Evolutionary conservation across 1,140 invertebrate species (phyloP).

Genomic region (Apolygus lucorum): DNA sequence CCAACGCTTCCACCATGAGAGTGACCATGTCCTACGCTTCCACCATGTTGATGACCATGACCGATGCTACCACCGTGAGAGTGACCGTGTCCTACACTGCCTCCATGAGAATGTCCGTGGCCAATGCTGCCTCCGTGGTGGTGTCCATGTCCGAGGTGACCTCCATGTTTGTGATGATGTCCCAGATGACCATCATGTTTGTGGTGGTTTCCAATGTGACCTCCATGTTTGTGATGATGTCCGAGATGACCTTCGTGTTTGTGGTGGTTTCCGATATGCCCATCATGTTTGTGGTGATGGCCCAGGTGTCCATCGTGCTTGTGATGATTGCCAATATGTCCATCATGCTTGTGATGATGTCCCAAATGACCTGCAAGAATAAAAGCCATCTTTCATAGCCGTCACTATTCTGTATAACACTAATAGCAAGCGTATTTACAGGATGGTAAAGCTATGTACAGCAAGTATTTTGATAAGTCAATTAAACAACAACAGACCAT

Average conservation of each 20-base stretch:
- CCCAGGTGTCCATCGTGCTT: background rate
- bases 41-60: constrained; percentile 19
- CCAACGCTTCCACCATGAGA: constrained; percentile 16
- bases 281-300: background rate
- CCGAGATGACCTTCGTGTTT: background rate
- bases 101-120: constrained; percentile 16
- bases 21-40: constrained; percentile 21
- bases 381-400: too few relatives aligned
- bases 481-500: too few relatives aligned
- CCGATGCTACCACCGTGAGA: constrained; percentile 10
- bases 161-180: constrained; percentile 19
- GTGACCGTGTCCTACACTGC: constrained; percentile 17
- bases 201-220: constrained; percentile 4
- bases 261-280: background rate
- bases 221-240: background rate
- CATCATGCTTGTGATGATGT: background rate
- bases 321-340: background rate
- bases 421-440: too few relatives aligned
- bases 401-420: too few relatives aligned
- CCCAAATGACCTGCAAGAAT: constrained; percentile 1
- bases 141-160: constrained; percentile 17
- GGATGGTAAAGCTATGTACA: too few relatives aligned
- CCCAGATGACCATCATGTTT: constrained; percentile 13
- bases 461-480: too few relatives aligned
- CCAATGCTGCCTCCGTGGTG: constrained; percentile 11